Base-by-base conservation (phyloP, 1,140 invertebrate species). In the Drosophila mojavensis region DNA sequence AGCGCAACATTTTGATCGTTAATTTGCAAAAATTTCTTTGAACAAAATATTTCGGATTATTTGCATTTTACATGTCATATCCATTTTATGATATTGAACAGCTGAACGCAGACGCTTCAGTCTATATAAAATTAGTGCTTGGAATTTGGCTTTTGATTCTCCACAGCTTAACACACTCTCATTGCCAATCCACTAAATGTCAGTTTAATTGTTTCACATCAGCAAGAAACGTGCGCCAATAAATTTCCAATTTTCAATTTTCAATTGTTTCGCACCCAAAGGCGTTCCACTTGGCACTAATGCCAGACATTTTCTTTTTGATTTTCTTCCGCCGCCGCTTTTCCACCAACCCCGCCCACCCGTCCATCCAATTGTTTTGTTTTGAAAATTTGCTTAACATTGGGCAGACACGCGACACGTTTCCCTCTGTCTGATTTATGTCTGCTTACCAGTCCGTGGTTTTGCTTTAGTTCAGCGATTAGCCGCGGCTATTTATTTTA, bases 1-100 rank as follows among this genome's bases (percentile, higher is more conserved):
- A 71, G 65, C 75, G 54, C 66, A 58, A 78, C 68, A 88, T 80
- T 80, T 86, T 68, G 50, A 80, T 79, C 79, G 79, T 78, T 80
- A 80, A 78, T 82, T 80, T 88, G 79, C 36, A 39, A 68, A 72
- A 70, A 86, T 74, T 86, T 76, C 67, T 69, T 70, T 60, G 55
- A 85, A 11, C 36, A 73, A 56, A 54, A 48, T 48, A 65, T 79
- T 88, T 74, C n/a, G 50, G 58, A 64, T 66, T 70, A 50, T 83
- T 84, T 54, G 59, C 45, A 73, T 77, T 77, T 68, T 82, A 77
- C 83, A 82, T 74, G 72, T 74, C 83, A 82, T 79, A 72, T 64
- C 54, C 43, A 47, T 51, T 24, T 62, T 63, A 45, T 53, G 17
- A 73, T 71, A 58, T 10, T 20, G 72, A 80, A 78, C 83, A 86